Evolutionary conservation across 2,113 vertebrate genomes (phyloP).

Genomic region (Chrysemys picta): DNA sequence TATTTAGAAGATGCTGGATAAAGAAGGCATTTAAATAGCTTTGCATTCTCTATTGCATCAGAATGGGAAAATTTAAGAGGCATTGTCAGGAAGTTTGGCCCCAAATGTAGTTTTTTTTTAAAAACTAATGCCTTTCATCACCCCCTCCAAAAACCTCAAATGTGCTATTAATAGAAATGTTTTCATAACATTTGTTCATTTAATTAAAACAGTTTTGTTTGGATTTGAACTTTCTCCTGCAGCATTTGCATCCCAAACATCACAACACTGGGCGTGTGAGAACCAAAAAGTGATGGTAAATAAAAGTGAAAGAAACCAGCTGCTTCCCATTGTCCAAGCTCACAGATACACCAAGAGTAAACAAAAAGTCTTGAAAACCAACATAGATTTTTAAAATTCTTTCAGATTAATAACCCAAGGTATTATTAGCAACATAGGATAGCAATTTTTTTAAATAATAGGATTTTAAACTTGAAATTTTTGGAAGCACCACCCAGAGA

Average conservation of each 20-base stretch:
- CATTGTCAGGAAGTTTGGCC: not conserved
- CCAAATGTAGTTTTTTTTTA: not conserved
- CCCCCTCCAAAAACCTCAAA: not conserved
- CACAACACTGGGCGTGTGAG: not conserved
- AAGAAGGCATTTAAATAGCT: not conserved
- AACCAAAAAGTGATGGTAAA: not conserved
- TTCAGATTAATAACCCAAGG: not conserved
- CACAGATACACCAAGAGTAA: not conserved
- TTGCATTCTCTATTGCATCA: not conserved
- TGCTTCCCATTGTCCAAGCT: not conserved
- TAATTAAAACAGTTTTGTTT: not conserved
- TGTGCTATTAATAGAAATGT: not conserved
- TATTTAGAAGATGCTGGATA: too few species aligned
- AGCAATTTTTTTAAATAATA: not conserved
- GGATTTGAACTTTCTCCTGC: not conserved
- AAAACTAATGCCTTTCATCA: not conserved
- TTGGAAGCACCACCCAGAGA: not conserved
- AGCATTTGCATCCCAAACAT: not conserved
- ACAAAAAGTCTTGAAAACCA: not conserved
- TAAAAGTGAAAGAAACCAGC: not conserved
- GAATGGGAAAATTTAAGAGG: not conserved
- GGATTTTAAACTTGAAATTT: not conserved
- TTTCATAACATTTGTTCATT: not conserved
- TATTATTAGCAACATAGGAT: not conserved
- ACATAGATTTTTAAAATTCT: not conserved